Conservation (phyloP, 1,140 invertebrate genomes). For the Pseudomyrmex dendroicus region DNA sequence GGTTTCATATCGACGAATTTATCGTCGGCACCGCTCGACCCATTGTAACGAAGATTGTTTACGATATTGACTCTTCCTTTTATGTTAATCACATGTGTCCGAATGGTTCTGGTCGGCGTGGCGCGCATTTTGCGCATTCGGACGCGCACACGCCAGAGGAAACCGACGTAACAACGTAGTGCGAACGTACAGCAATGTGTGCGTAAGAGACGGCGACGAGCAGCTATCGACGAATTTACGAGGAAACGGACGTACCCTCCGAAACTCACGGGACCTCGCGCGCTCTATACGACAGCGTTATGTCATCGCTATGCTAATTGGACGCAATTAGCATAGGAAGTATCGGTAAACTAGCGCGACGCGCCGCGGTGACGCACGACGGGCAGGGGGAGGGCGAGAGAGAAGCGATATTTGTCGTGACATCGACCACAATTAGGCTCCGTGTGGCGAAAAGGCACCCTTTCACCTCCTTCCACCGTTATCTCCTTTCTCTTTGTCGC, state of each 20-base stretch:
- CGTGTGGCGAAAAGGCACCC: conserved; percentile 52
- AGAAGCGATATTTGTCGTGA: conserved; percentile 80
- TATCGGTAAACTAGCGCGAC: conserved; percentile 77
- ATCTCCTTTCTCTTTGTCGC: conserved; percentile 44
- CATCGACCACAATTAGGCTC: conserved; percentile 82
- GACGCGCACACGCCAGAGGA: conserved; percentile 8
- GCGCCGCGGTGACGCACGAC: conserved; percentile 65
- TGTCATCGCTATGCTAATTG: conserved; percentile 84
- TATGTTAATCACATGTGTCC: conserved; percentile 81
- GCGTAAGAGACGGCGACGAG: conserved; percentile 19
- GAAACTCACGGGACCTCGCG: conserved; percentile 58
- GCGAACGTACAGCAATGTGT: conserved; percentile 20
- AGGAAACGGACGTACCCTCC: conserved; percentile 79
- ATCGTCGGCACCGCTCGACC: conserved; percentile 69
- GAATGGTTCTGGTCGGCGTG: conserved; percentile 66
- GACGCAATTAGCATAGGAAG: conserved; percentile 84
- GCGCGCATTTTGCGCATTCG: conserved; percentile 48
- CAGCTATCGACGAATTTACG: conserved; percentile 84
- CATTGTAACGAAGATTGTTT: conserved; percentile 78
- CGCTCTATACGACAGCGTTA: conserved; percentile 71
- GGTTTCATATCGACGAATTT: conserved; percentile 80
- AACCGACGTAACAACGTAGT: conserved; percentile 44
- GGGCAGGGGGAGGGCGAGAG: conserved; percentile 64
- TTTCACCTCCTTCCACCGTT: conserved; percentile 31
- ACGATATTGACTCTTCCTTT: conserved; percentile 84